phyloP scores from a whole-genome alignment of 2,888 invertebrate genomes.

The Lasioglossum calceatum region DNA sequence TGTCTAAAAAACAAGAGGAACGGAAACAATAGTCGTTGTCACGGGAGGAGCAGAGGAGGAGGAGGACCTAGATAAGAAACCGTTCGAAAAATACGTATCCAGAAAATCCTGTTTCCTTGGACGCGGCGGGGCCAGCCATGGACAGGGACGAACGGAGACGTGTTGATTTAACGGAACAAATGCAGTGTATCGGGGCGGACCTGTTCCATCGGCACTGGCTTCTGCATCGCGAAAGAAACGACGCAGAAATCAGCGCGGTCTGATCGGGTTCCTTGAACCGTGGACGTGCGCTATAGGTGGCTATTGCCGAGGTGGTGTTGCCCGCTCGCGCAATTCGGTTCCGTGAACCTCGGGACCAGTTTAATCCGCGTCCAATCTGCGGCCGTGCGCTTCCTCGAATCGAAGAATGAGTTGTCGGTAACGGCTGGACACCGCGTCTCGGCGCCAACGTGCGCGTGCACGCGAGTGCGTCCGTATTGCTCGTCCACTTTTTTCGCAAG shows the following conservation, averaged over 20 bases:
- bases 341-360: constrained; percentile 72
- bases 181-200: constrained; percentile 55
- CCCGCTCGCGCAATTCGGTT: constrained; percentile 66
- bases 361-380: constrained; percentile 71
- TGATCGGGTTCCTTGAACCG: constrained; percentile 70
- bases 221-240: constrained; percentile 56
- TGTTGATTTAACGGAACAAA: constrained; percentile 63
- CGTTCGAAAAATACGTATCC: constrained; percentile 43
- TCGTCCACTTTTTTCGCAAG: constrained; percentile 52
- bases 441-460: constrained; percentile 60
- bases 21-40: constrained; percentile 24
- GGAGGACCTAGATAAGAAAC: constrained; percentile 28
- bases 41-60: not conserved
- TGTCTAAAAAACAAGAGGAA: not conserved
- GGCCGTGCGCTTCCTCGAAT: constrained; percentile 67
- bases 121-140: constrained; percentile 1
- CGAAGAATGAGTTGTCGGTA: constrained; percentile 73
- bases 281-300: constrained; percentile 63
- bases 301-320: constrained; percentile 45
- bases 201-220: constrained; percentile 39
- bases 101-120: constrained; percentile 56
- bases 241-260: constrained; percentile 62
- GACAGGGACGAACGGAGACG: constrained; percentile 29
- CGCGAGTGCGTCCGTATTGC: constrained; percentile 45
- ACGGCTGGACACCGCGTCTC: constrained; percentile 54